phyloP scores from a whole-genome alignment of 1,140 invertebrate genomes.

The Centruroides sculpturatus region DNA sequence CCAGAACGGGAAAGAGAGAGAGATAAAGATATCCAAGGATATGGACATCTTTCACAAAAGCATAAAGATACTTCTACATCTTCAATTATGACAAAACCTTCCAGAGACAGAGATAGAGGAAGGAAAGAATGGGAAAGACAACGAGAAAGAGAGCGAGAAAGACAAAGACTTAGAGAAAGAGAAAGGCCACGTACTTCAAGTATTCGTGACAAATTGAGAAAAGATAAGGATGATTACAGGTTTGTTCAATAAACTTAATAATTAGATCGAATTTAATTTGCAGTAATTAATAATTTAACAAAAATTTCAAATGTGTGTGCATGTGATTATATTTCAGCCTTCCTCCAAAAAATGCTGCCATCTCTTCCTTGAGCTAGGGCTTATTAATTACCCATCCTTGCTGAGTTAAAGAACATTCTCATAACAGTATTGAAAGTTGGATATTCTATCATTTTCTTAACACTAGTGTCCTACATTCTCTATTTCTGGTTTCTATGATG shows the following conservation, averaged over 20 bases:
- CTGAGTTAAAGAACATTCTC: no score
- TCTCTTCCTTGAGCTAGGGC: no score
- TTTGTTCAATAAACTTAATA: background rate
- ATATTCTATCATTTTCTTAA: no score
- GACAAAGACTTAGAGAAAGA: background rate
- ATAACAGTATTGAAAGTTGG: no score
- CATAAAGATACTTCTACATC: conserved; percentile 9
- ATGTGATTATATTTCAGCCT: no score
- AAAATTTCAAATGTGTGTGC: no score
- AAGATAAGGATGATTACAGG: conserved; percentile 10
- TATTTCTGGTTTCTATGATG: no score
- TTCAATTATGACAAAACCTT: background rate
- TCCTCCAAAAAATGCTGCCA: no score
- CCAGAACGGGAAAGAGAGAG: conserved; percentile 14
- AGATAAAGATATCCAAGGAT: background rate
- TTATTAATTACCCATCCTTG: no score
- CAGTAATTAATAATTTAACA: no score
- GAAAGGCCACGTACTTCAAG: background rate
- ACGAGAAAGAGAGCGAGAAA: background rate
- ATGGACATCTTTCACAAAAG: background rate
- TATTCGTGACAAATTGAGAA: background rate
- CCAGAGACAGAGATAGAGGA: conserved; percentile 7
- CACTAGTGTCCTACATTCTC: no score
- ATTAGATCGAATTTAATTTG: no score
- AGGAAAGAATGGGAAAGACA: conserved; percentile 3